phyloP scores from a whole-genome alignment of 2,113 vertebrate genomes.

The Penelope pileata region DNA sequence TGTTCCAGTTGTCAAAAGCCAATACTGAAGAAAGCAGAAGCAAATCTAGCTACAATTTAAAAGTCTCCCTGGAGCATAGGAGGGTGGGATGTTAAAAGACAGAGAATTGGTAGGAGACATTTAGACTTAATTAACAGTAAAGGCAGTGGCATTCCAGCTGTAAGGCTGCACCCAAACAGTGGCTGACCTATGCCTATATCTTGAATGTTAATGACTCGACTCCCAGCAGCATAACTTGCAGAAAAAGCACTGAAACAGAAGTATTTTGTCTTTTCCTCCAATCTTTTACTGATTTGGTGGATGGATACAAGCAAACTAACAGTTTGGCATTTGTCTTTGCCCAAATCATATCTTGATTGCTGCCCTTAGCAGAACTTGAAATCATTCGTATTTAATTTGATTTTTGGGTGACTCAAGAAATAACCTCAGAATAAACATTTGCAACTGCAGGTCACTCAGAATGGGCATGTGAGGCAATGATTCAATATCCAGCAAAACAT shows the following conservation, averaged over 20 bases:
- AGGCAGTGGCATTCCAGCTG: background rate
- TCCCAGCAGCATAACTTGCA: background rate
- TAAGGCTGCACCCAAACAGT: background rate
- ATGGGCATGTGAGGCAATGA: background rate
- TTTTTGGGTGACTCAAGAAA: background rate
- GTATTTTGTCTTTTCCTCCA: background rate
- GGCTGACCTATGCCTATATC: rapidly evolving
- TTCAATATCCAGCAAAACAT: background rate
- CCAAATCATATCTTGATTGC: background rate
- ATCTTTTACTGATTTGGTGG: background rate
- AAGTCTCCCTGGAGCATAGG: background rate
- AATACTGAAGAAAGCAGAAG: background rate
- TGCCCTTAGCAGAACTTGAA: background rate
- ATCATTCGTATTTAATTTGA: background rate
- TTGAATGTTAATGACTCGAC: background rate
- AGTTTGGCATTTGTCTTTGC: background rate
- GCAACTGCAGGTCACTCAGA: background rate
- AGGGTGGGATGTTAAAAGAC: background rate
- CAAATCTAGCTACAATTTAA: background rate
- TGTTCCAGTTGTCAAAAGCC: background rate
- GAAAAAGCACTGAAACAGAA: background rate
- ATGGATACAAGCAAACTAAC: background rate
- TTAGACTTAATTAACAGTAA: background rate
- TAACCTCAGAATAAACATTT: background rate
- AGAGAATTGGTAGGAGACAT: background rate